A percentile compares a stretch with the other conserved stretches of the same genome.
Conservation (phyloP, 1,140 invertebrate genomes). For the Neotoxoptera formosana region DNA sequence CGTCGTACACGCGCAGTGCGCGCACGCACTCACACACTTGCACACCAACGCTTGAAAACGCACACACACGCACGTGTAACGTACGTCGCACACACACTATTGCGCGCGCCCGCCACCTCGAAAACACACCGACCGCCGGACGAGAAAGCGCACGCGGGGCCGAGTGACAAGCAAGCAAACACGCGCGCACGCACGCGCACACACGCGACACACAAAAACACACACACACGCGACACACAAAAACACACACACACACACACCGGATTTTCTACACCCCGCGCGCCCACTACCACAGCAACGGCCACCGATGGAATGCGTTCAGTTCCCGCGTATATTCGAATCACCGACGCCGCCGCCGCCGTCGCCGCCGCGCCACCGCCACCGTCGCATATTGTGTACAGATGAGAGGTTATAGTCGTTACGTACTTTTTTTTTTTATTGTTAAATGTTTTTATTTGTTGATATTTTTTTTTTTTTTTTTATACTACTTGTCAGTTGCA, state of each 20-base stretch:
- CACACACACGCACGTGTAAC: not conserved
- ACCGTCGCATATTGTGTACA: not conserved
- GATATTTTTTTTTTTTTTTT: not conserved
- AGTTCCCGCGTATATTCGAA: constrained; percentile 23
- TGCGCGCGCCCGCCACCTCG: too few relatives aligned
- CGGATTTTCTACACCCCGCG: not conserved
- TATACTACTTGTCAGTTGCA: not conserved
- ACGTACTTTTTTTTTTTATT: not conserved
- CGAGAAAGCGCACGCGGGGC: not conserved
- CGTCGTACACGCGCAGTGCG: not conserved
- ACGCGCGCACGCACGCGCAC: not conserved
- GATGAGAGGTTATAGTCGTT: not conserved
- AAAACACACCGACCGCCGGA: not conserved
- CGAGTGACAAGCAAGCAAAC: not conserved
- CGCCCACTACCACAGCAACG: not conserved
- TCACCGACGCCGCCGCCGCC: too few relatives aligned
- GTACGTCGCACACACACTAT: too few relatives aligned
- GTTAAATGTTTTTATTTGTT: not conserved
- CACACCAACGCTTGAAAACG: not conserved
- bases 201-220: not conserved
- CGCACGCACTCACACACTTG: not conserved
- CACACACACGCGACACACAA: not conserved
- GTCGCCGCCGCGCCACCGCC: too few relatives aligned
- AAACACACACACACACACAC: not conserved
- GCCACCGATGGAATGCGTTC: not conserved